These are phyloP conservation scores for Nephrotoma flavescens DNA, from an alignment of 2,888 invertebrate genomes.

Conservation along the genomic window DNA sequence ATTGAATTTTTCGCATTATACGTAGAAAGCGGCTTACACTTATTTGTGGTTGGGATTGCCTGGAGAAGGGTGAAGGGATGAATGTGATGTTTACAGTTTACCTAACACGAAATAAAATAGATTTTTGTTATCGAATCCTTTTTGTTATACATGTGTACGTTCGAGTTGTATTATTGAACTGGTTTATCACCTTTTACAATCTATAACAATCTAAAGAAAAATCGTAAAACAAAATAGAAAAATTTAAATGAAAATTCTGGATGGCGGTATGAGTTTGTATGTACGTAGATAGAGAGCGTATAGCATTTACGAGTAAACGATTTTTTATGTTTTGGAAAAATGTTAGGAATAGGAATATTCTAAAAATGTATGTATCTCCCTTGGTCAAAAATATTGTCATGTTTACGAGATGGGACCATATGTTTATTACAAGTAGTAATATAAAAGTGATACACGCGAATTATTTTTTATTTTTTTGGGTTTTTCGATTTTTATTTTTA, in stretches of 20 bases:
- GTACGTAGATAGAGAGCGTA: neutral
- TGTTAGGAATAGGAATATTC: neutral
- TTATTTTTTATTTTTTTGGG: neutral
- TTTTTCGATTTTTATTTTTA: neutral
- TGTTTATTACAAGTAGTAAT: neutral
- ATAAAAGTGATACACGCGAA: neutral
- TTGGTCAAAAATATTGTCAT: neutral
- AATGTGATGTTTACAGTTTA: neutral
- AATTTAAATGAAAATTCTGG: neutral
- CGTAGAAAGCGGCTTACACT: neutral
- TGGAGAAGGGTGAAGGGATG: neutral
- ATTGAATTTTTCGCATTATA: neutral
- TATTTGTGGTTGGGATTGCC: too few relatives aligned
- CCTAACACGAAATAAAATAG: neutral
- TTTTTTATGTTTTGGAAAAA: neutral
- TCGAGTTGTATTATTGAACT: neutral
- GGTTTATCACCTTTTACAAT: neutral
- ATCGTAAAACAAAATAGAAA: neutral
- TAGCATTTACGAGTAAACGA: neutral
- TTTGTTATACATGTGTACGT: neutral
- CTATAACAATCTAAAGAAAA: neutral
- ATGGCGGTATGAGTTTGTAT: neutral
- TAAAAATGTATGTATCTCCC: neutral
- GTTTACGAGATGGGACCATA: neutral
- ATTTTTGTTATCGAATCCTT: neutral